Conservation (phyloP, 2,113 vertebrate species). For the Pongo abelii region DNA sequence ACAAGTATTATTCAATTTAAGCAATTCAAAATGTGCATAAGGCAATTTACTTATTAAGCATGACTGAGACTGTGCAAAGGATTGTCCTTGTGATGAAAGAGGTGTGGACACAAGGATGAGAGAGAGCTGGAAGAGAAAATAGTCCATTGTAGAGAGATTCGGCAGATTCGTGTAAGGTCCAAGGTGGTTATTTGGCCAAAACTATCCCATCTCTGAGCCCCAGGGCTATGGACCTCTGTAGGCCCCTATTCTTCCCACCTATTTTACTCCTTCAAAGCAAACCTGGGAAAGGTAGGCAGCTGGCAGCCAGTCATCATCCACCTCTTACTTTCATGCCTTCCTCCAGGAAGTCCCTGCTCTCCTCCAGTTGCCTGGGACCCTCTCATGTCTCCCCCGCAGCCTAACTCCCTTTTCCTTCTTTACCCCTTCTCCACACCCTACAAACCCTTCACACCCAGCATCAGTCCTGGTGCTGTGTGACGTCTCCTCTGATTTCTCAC, state of each 20-base stretch:
- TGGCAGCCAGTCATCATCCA: neutral
- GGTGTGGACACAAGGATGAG: fast-evolving
- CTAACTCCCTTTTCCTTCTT: too few species aligned
- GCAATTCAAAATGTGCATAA: neutral
- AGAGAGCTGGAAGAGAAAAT: neutral
- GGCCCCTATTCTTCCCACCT: neutral
- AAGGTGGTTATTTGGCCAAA: neutral
- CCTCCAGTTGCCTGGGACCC: fast-evolving
- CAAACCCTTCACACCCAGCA: fast-evolving
- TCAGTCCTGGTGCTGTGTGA: too few species aligned
- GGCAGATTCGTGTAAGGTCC: fast-evolving
- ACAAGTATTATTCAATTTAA: slow-evolving; percentile 38
- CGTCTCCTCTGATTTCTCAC: fast-evolving
- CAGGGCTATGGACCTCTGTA: fast-evolving
- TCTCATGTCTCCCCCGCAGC: fast-evolving
- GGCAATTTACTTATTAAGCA: neutral
- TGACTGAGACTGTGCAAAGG: fast-evolving
- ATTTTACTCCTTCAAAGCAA: neutral
- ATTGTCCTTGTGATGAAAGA: fast-evolving
- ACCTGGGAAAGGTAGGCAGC: too few species aligned
- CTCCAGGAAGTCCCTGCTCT: too few species aligned
- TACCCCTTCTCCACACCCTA: fast-evolving
- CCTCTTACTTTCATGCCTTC: neutral
- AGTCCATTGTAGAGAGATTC: fast-evolving
- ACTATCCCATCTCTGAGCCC: neutral